Evolutionary conservation across 2,888 invertebrate genomes (phyloP).

Genomic region (Synanthedon vespiformis): DNA sequence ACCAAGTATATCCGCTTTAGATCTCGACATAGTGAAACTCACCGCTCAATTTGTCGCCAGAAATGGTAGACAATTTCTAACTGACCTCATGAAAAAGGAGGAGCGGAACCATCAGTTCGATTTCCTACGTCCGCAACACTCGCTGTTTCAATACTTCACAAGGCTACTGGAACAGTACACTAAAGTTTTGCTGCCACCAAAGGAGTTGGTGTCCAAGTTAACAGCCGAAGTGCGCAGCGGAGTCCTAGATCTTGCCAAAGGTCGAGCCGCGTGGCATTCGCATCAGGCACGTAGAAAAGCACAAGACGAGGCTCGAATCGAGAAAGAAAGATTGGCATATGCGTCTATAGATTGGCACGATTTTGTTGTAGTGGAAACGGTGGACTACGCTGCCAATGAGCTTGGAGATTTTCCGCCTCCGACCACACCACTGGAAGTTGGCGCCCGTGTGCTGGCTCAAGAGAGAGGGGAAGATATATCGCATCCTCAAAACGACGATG

Average conservation of each 20-base stretch:
- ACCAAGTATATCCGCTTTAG: conserved; percentile 97
- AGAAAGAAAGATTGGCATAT: conserved; percentile 94
- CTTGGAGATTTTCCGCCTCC: conserved; percentile 96
- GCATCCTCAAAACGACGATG: conserved; percentile 54
- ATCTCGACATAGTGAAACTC: conserved; percentile 97
- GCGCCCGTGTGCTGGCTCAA: conserved; percentile 88
- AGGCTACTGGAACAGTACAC: conserved; percentile 98
- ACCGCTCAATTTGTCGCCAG: conserved; percentile 99
- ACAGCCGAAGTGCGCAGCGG: conserved; percentile 81
- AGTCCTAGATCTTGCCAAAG: conserved; percentile 88
- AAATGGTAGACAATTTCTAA: conserved; percentile 97
- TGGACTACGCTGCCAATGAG: conserved; percentile 98
- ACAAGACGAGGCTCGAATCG: conserved; percentile 94
- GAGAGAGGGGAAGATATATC: conserved; percentile 80
- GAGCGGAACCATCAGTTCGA: conserved; percentile 99
- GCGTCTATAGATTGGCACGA: conserved; percentile 99
- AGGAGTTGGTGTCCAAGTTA: conserved; percentile 85
- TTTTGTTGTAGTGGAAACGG: conserved; percentile 99
- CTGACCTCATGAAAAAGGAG: conserved; percentile 98
- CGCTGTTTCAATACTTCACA: conserved; percentile 98
- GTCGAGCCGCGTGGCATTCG: conserved; percentile 96
- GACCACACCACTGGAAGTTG: conserved; percentile 96
- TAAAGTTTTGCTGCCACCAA: conserved; percentile 95
- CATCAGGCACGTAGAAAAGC: conserved; percentile 94
- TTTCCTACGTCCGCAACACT: conserved; percentile 97